Evolutionary conservation across 2,888 invertebrate genomes (phyloP).

Genomic region (Melieria omissa): DNA sequence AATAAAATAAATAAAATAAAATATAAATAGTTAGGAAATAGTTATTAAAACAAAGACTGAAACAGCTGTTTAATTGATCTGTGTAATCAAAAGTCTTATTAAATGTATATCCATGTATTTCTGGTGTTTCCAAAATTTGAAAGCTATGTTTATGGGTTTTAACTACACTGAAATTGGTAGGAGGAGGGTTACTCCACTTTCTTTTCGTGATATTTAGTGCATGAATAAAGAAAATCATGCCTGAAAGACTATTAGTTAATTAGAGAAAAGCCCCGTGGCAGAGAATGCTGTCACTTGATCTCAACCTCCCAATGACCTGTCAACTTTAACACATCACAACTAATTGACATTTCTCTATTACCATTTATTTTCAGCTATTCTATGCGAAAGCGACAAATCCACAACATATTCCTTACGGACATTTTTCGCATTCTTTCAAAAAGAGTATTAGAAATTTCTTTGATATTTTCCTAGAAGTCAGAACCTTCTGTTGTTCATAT

Average conservation of each 20-base stretch:
- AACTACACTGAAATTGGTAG: no score
- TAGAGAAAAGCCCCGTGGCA: background rate
- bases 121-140: no score
- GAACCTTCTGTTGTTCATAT: constrained; percentile 32
- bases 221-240: background rate
- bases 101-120: no score
- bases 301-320: background rate
- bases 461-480: constrained; percentile 32
- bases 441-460: constrained; percentile 26
- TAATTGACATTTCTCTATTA: background rate
- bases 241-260: background rate
- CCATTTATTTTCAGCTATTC: constrained; percentile 10
- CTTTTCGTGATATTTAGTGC: background rate
- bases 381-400: constrained; percentile 6
- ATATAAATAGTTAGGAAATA: no score
- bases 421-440: constrained; percentile 31
- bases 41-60: no score
- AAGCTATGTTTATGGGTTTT: no score
- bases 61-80: no score
- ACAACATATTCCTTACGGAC: constrained; percentile 14
- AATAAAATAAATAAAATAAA: no score
- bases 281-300: no score
- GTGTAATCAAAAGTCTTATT: no score
- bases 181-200: no score
- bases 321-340: background rate